A percentile compares a stretch with the other conserved stretches of the same genome.
These are phyloP conservation scores for Platycercus adscitus DNA, from an alignment of 2,113 vertebrate species.

Conservation along the genomic window DNA sequence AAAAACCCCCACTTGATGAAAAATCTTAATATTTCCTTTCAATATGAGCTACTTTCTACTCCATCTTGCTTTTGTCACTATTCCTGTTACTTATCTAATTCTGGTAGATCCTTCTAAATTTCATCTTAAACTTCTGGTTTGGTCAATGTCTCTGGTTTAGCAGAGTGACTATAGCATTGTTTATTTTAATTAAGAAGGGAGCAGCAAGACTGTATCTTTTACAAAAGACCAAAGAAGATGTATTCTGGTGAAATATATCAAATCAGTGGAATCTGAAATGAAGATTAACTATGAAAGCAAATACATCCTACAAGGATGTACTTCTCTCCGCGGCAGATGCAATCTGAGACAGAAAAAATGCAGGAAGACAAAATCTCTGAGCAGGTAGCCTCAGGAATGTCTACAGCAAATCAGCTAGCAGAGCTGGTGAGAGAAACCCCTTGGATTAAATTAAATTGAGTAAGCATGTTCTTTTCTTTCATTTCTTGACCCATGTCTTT, in stretches of 20 bases:
- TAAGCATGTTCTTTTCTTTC: neutral
- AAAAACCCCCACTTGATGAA: neutral
- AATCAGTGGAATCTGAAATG: neutral
- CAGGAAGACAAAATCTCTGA: neutral
- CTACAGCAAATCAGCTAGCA: neutral
- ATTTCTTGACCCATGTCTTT: slow-evolving; percentile 8
- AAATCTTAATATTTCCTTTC: neutral
- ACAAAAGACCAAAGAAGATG: neutral
- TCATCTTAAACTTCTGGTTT: neutral
- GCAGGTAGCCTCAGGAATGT: slow-evolving; percentile 16
- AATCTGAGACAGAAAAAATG: neutral
- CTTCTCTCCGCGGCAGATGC: neutral
- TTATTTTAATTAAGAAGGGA: neutral
- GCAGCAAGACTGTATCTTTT: neutral
- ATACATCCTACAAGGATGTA: neutral
- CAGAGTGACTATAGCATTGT: neutral
- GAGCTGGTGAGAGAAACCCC: neutral
- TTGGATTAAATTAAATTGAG: neutral
- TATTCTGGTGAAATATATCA: neutral
- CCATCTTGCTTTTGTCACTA: neutral
- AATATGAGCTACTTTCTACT: neutral
- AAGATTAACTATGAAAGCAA: slow-evolving; percentile 3
- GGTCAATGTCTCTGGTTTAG: neutral
- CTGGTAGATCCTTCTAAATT: neutral
- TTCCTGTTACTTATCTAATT: neutral